Conservation (phyloP, 30 jellyfish, hydroid and myxozoan species). For the Aurelia sp. region DNA sequence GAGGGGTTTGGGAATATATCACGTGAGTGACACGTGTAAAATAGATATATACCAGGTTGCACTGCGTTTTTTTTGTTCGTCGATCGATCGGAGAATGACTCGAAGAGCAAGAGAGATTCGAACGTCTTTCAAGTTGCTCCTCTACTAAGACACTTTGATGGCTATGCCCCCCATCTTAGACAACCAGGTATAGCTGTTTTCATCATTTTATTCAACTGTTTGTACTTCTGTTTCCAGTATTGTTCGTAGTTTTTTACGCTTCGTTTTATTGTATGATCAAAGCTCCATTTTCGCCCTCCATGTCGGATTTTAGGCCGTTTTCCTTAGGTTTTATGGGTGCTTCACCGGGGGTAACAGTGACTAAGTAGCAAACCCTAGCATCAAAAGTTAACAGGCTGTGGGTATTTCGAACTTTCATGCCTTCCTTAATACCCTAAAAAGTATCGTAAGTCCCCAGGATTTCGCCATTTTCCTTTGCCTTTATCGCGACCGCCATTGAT, state of each 20-base stretch:
- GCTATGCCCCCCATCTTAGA: slow-evolving; percentile 88
- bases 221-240: background rate
- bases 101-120: slow-evolving; percentile 49
- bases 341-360: slow-evolving; percentile 66
- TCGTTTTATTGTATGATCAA: no score
- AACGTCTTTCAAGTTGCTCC: slow-evolving; percentile 44
- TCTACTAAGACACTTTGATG: slow-evolving; percentile 21
- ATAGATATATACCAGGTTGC: slow-evolving; percentile 58
- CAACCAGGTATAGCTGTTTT: slow-evolving; percentile 64
- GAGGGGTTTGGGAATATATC: slow-evolving; percentile 42
- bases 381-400: no score
- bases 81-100: slow-evolving; percentile 10
- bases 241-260: background rate
- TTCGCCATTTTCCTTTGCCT: no score
- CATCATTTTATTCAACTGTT: slow-evolving; percentile 7
- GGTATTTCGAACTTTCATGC: no score
- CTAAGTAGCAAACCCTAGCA: no score
- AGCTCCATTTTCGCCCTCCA: slow-evolving; percentile 33
- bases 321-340: background rate
- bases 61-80: slow-evolving; percentile 60
- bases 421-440: no score
- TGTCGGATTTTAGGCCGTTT: slow-evolving; percentile 66
- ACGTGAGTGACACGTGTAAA: slow-evolving; percentile 77
- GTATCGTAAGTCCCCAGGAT: no score
- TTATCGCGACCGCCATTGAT: slow-evolving; percentile 40